Base-by-base conservation (phyloP, 2,888 invertebrate species). In the Drosophila tanythrix region DNA sequence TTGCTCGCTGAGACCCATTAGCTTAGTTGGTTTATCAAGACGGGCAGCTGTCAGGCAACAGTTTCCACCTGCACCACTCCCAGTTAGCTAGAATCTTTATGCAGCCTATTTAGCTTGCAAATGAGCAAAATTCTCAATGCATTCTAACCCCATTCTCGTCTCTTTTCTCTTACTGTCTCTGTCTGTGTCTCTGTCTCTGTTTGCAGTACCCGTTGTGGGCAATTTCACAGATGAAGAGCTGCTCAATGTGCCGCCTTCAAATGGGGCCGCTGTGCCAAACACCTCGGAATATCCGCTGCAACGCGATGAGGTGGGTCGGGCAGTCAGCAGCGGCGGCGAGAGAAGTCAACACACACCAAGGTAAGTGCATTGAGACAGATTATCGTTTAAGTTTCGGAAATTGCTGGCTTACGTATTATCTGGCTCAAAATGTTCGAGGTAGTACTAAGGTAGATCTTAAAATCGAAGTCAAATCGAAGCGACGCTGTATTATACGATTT, bases 281-380 rank as follows among this genome's bases (percentile, higher is more conserved):
- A 94, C 93, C 81, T 94, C 94, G 79, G 95, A 95, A 92, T 95
- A 95, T 93, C 95, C 95, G 71, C 93, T 95, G 84, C 96, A 96
- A 92, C 94, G 95, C 81, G 96, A 96, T 92, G 95, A 95, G 93
- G 95, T 95, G 74, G 95, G 95, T 90, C 82, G 91, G 7, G 76
- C 83, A 8, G 73, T 88, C 67, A 88, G 88, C 67, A 88, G 80
- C 51, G 87, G 82, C 62, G 94, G 94, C 76, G 95, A 95, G 83
- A 93, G 93, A 74, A 94, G 93, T 91, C 90, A 89, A 29, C 86
- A 91, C 68, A 89, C 88, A 93, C 50, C 92, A 92, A 87, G 90
- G 93, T 93, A 85, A 90, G 91, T 79, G 46, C 33, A 29, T 7
- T 33, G 33, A 0, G 18, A 36, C 36, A 21, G 31, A 36, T 43